A percentile compares a stretch with the other conserved stretches of the same genome.
Conservation (phyloP, 2,113 vertebrate species). For the Cnemophilus loriae region DNA sequence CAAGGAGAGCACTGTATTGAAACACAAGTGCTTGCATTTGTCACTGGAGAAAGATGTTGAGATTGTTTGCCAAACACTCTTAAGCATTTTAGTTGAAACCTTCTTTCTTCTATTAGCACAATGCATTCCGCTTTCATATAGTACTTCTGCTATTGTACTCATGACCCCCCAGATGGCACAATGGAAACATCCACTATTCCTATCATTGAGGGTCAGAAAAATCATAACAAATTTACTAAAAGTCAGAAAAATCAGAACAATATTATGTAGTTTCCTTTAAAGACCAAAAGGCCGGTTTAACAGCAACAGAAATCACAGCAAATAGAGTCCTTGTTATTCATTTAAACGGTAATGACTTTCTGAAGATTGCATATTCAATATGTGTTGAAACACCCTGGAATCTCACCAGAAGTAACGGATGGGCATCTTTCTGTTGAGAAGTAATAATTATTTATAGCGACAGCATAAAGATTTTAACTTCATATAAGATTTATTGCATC, state of each 20-base stretch:
- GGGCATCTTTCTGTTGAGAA: background rate
- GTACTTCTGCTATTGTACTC: background rate
- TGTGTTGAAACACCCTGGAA: background rate
- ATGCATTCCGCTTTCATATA: background rate
- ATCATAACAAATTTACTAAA: background rate
- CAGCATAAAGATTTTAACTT: background rate
- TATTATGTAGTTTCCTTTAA: background rate
- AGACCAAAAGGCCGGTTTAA: background rate
- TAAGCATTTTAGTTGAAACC: background rate
- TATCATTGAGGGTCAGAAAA: background rate
- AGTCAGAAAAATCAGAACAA: background rate
- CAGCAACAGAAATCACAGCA: background rate
- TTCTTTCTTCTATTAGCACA: background rate
- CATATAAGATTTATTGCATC: background rate
- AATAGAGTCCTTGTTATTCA: background rate
- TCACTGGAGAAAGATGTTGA: background rate
- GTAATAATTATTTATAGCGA: slow-evolving; percentile 16
- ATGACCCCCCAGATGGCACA: background rate
- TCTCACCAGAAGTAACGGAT: background rate
- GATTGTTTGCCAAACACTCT: background rate
- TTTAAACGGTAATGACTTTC: background rate
- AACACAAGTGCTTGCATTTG: background rate
- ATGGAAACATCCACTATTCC: background rate
- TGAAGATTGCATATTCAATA: background rate
- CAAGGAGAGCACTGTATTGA: background rate